A percentile compares a stretch with the other conserved stretches of the same genome.
Evolutionary conservation across 2,888 invertebrate genomes (phyloP).

Genomic region (Cactoblastis cactorum): DNA sequence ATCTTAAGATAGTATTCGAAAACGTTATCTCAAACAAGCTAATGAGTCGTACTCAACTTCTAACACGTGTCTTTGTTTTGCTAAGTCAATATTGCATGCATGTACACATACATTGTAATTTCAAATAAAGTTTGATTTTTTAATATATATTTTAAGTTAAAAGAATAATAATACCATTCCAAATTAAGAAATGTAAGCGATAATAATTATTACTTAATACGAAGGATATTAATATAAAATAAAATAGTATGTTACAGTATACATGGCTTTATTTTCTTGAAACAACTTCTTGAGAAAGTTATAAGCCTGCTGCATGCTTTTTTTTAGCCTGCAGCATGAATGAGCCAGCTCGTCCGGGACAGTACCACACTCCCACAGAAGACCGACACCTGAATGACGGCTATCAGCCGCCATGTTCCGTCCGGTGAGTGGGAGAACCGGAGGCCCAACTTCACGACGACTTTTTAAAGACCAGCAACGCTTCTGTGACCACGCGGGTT

Average conservation of each 20-base stretch:
- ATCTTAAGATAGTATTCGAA: too few species aligned
- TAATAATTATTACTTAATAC: slow-evolving; percentile 66
- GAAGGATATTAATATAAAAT: slow-evolving; percentile 67
- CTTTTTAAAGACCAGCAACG: too few species aligned
- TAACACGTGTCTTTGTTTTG: slow-evolving; percentile 57
- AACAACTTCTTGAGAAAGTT: too few species aligned
- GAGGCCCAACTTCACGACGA: too few species aligned
- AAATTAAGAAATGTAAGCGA: slow-evolving; percentile 75
- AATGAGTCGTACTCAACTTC: slow-evolving; percentile 73
- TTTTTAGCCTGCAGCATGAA: too few species aligned
- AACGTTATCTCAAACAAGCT: slow-evolving; percentile 53
- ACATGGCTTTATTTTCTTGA: slow-evolving; percentile 19
- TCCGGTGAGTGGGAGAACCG: too few species aligned
- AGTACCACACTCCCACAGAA: too few species aligned
- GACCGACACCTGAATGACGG: too few species aligned
- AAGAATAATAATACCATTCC: slow-evolving; percentile 74
- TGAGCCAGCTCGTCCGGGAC: too few species aligned
- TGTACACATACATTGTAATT: slow-evolving; percentile 40
- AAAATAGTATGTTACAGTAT: slow-evolving; percentile 61
- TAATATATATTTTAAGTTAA: slow-evolving; percentile 76
- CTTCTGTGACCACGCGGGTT: too few species aligned
- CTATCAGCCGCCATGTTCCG: too few species aligned
- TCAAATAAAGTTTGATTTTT: slow-evolving; percentile 46
- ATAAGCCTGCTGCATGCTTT: too few species aligned
- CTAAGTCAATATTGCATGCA: slow-evolving; percentile 49